These are phyloP conservation scores for Pogonomyrmex barbatus DNA, from an alignment of 1,140 invertebrate genomes.

Conservation along the genomic window DNA sequence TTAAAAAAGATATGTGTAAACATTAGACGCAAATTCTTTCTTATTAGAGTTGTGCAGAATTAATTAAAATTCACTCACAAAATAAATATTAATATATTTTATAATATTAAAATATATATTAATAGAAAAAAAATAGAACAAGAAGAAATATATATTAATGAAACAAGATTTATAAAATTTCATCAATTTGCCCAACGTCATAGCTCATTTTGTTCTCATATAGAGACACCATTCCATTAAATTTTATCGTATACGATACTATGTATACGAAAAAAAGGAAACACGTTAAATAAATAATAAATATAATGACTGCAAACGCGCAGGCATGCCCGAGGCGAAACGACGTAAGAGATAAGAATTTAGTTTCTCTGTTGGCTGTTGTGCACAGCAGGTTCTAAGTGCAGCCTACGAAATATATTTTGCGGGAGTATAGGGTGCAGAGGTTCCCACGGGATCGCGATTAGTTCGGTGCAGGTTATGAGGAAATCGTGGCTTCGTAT, in stretches of 20 bases:
- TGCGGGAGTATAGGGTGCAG: conserved; percentile 7
- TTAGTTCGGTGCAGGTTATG: conserved; percentile 28
- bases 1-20: background rate
- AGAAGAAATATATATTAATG: too few relatives aligned
- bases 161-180: background rate
- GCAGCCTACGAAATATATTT: conserved; percentile 38
- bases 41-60: background rate
- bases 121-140: background rate
- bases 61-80: background rate
- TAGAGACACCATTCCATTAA: background rate
- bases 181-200: background rate
- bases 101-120: background rate
- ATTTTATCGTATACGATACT: conserved; percentile 5
- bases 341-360: conserved; percentile 39
- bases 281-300: conserved; percentile 2
- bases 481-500: conserved; percentile 34
- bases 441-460: conserved; percentile 49
- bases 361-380: conserved; percentile 11
- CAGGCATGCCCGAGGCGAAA: background rate
- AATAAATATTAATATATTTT: background rate
- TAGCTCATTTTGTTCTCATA: background rate
- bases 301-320: background rate
- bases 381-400: conserved; percentile 1
- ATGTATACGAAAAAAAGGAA: background rate
- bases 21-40: background rate